Evolutionary conservation across 35 echinoderm and acorn worm species (phyloP).

Genomic region (Nesometra sesokonis): DNA sequence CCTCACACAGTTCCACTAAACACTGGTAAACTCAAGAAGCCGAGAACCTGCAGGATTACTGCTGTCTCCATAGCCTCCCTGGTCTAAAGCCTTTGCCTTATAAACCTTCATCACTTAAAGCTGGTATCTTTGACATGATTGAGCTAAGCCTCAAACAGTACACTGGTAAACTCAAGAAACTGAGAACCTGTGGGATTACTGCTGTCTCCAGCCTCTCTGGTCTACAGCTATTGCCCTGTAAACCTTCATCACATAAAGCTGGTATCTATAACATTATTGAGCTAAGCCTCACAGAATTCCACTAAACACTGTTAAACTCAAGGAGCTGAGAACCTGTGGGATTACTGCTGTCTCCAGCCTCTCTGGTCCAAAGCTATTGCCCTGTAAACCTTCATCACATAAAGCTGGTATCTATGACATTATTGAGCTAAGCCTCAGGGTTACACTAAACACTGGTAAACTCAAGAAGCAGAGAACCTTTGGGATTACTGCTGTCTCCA

Average conservation of each 20-base stretch:
- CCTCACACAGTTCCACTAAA: background rate
- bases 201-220: constrained; percentile 68
- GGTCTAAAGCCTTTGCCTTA: constrained; percentile 63
- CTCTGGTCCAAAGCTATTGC: constrained; percentile 76
- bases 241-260: constrained; percentile 57
- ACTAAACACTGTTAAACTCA: too few species aligned
- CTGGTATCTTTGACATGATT: constrained; percentile 74
- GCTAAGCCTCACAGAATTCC: background rate
- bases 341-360: constrained; percentile 66
- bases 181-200: constrained; percentile 25
- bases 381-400: constrained; percentile 55
- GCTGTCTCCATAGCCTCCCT: constrained; percentile 74
- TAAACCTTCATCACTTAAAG: constrained; percentile 63
- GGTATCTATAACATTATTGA: constrained; percentile 63
- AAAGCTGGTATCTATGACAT: constrained; percentile 87
- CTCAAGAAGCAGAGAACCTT: background rate
- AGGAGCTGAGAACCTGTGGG: constrained; percentile 16
- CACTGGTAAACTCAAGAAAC: too few species aligned
- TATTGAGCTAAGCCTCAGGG: background rate
- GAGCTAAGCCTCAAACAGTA: background rate
- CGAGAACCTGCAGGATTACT: constrained; percentile 48
- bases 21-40: too few species aligned
- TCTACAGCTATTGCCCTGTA: constrained; percentile 79
- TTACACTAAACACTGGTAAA: too few species aligned
- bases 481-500: constrained; percentile 60